Conservation (phyloP, 2,888 invertebrate species). For the Scaptomyza tumidula region DNA sequence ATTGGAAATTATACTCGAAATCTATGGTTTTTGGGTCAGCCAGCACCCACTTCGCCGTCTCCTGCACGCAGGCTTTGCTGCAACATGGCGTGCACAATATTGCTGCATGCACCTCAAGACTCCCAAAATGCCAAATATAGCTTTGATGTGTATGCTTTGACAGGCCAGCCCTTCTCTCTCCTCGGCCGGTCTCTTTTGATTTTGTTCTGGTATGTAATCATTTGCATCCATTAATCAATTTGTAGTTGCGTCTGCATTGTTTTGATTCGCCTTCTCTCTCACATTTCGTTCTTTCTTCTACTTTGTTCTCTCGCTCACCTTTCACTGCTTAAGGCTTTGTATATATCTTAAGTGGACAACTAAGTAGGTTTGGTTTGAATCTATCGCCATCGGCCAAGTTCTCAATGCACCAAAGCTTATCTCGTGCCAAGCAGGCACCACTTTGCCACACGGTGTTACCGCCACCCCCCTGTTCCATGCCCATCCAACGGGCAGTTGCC, state of each 20-base stretch:
- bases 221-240: conserved; percentile 84
- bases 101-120: conserved; percentile 59
- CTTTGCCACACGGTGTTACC: conserved; percentile 36
- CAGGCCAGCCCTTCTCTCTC: conserved; percentile 14
- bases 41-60: conserved; percentile 37
- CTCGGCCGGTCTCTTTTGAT: conserved; percentile 41
- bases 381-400: conserved; percentile 50
- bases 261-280: conserved; percentile 10
- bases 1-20: conserved; percentile 72
- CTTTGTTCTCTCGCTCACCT: conserved; percentile 16
- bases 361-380: conserved; percentile 64
- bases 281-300: neutral
- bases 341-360: conserved; percentile 70
- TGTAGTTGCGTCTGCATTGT: conserved; percentile 58
- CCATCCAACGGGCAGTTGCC: conserved; percentile 14
- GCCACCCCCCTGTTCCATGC: neutral
- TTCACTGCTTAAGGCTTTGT: conserved; percentile 48
- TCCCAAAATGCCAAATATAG: conserved; percentile 33
- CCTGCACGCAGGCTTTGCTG: conserved; percentile 13
- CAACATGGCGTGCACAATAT: conserved; percentile 68
- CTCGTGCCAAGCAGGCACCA: conserved; percentile 64
- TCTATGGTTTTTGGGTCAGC: conserved; percentile 62
- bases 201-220: conserved; percentile 75
- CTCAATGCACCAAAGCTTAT: conserved; percentile 65
- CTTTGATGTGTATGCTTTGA: conserved; percentile 72